Percentiles rank a stretch among this genome's conserved stretches.
These are phyloP conservation scores for Halesus radiatus DNA, from an alignment of 1,140 invertebrate genomes.

Conservation along the genomic window DNA sequence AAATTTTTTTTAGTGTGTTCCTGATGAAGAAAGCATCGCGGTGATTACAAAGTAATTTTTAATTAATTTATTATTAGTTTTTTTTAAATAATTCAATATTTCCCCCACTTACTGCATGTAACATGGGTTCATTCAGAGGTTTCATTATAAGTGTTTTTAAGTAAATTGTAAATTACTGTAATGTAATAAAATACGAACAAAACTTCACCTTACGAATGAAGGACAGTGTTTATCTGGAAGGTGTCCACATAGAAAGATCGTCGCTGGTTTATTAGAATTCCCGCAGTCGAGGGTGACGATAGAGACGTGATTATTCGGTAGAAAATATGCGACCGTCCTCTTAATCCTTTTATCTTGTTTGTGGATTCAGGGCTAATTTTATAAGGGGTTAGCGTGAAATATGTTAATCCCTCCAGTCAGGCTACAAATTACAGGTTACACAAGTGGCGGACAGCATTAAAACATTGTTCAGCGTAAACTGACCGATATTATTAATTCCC, in stretches of 20 bases:
- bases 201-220: not conserved
- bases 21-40: too few species aligned
- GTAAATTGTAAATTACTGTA: not conserved
- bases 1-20: too few species aligned
- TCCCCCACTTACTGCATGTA: too few species aligned
- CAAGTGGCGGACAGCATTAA: not conserved
- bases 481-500: not conserved
- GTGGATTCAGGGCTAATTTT: slow-evolving; percentile 14
- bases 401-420: not conserved
- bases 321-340: not conserved
- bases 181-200: not conserved
- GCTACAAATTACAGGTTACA: not conserved
- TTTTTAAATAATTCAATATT: too few species aligned
- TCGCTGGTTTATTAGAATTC: not conserved
- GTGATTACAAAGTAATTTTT: too few species aligned
- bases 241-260: not conserved
- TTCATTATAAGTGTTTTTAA: not conserved
- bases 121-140: too few species aligned
- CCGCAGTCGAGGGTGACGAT: not conserved
- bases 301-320: slow-evolving; percentile 7
- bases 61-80: too few species aligned
- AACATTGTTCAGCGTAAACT: not conserved
- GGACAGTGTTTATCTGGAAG: not conserved
- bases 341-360: slow-evolving; percentile 25
- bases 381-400: slow-evolving; percentile 12